These are phyloP conservation scores for Muscicapa comitata DNA, from an alignment of 2,797 vertebrate genomes.

Conservation along the genomic window DNA sequence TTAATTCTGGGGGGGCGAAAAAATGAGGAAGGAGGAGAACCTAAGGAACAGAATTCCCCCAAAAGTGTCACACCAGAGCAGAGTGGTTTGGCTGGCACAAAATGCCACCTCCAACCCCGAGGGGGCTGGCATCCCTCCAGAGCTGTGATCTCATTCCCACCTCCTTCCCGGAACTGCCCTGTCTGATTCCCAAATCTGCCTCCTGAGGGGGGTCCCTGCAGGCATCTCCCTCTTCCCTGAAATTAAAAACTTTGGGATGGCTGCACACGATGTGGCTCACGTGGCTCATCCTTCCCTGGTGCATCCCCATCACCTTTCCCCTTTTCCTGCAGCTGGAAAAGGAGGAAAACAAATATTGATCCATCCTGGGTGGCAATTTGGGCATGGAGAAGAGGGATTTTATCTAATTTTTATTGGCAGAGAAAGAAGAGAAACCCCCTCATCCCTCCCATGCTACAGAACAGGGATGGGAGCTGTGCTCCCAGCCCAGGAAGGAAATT, in stretches of 20 bases:
- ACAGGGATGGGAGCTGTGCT: not conserved
- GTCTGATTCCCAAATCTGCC: not conserved
- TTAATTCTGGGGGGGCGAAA: fast-evolving
- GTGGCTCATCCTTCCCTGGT: fast-evolving
- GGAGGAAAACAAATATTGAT: fast-evolving
- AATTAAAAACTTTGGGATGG: not conserved
- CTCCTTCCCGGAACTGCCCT: not conserved
- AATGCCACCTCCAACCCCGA: not conserved
- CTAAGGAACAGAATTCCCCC: not conserved
- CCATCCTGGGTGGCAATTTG: fast-evolving
- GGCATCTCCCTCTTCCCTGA: not conserved
- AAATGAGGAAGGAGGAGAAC: not conserved
- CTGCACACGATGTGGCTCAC: not conserved
- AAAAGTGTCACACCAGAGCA: not conserved
- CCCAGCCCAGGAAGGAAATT: not conserved
- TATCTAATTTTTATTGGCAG: not conserved
- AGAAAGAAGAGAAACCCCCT: not conserved
- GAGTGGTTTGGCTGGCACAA: not conserved
- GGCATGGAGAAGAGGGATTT: not conserved
- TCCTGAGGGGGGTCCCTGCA: not conserved
- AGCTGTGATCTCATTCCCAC: not conserved
- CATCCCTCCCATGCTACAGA: not conserved
- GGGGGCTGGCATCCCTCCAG: not conserved
- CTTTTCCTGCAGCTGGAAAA: not conserved
- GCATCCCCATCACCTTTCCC: fast-evolving